Evolutionary conservation across 53 echinoderm and acorn worm genomes (phyloP).

Genomic region (Temnopleurus reevesii): DNA sequence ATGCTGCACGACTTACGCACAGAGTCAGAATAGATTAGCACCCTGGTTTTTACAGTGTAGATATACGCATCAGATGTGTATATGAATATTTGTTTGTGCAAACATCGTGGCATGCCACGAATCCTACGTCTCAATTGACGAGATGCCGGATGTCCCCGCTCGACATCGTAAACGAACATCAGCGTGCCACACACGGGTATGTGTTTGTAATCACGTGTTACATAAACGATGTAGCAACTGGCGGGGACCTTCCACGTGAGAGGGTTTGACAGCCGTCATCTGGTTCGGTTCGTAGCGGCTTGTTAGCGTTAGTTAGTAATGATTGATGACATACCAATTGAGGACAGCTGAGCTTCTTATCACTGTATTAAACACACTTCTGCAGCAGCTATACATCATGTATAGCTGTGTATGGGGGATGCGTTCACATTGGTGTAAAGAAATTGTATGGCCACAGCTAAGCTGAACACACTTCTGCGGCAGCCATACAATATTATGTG

Average conservation of each 20-base stretch:
- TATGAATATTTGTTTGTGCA: constrained; percentile 6
- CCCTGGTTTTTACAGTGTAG: too few species aligned
- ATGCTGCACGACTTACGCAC: too few species aligned
- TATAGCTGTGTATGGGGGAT: too few species aligned
- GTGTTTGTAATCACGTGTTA: constrained; percentile 23
- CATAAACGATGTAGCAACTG: constrained; percentile 50
- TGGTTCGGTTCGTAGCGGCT: background rate
- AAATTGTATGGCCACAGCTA: too few species aligned
- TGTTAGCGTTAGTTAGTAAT: constrained; percentile 8
- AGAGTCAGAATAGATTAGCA: too few species aligned
- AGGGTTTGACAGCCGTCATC: constrained; percentile 47
- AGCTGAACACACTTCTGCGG: too few species aligned
- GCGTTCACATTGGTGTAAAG: too few species aligned
- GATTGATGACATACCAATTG: constrained; percentile 52
- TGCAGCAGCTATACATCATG: background rate
- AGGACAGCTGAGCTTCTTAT: constrained; percentile 36
- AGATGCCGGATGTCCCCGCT: background rate
- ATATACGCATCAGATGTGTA: too few species aligned
- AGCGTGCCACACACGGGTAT: constrained; percentile 11
- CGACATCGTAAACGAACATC: background rate
- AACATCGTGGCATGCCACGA: background rate
- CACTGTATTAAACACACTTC: constrained; percentile 13
- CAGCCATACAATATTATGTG: too few species aligned
- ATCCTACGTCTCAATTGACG: background rate
- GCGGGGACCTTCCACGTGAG: background rate